Conservation (phyloP, 2,797 vertebrate genomes). For the Pogoniulus pusillus region DNA sequence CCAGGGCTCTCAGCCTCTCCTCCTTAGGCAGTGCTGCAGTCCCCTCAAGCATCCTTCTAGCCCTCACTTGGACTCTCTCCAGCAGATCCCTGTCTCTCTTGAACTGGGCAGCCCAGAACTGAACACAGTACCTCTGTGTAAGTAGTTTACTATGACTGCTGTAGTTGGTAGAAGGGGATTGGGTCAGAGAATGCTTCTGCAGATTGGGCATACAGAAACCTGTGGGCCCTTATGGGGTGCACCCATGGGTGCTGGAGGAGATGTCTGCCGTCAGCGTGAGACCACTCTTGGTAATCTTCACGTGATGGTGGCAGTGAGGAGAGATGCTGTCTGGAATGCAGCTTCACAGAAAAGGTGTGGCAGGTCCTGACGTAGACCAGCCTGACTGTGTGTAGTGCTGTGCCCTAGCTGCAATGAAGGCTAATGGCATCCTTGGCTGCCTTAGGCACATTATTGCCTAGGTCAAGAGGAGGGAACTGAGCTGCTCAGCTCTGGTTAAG, state of each 20-base stretch:
- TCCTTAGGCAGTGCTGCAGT: too few species aligned
- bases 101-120: too few species aligned
- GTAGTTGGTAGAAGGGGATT: not conserved
- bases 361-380: not conserved
- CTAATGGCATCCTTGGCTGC: too few species aligned
- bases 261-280: not conserved
- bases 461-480: not conserved
- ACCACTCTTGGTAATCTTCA: not conserved
- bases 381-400: not conserved
- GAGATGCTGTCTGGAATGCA: not conserved
- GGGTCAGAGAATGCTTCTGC: not conserved
- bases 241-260: not conserved
- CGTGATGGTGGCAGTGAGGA: not conserved
- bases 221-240: not conserved
- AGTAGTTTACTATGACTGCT: not conserved
- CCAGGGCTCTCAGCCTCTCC: too few species aligned
- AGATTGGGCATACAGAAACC: not conserved
- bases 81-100: too few species aligned
- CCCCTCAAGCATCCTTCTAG: too few species aligned
- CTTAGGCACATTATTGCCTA: not conserved
- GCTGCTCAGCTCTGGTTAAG: not conserved
- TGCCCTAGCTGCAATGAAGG: not conserved
- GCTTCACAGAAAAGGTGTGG: not conserved
- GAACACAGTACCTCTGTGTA: not conserved
- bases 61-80: too few species aligned